Evolutionary conservation across 2,113 vertebrate genomes (phyloP).

Genomic region (Phyllopteryx taeniolatus): DNA sequence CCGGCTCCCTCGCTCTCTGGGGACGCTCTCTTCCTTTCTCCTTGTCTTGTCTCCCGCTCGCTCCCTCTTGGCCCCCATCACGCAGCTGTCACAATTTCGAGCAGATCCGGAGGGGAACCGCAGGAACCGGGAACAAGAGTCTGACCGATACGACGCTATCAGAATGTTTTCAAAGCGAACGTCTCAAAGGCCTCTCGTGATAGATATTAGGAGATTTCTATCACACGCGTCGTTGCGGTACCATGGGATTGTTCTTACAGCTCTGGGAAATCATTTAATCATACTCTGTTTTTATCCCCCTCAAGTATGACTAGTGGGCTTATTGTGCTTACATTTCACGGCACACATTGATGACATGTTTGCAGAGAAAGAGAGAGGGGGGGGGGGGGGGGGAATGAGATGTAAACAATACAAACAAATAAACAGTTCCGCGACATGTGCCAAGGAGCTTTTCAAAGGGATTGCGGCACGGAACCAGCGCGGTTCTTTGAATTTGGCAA

Average conservation of each 20-base stretch:
- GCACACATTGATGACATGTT: conserved; percentile 50
- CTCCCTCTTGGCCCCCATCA: conserved; percentile 33
- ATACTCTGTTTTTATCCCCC: conserved; percentile 11
- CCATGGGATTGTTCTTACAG: conserved; percentile 21
- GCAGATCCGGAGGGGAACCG: conserved; percentile 26
- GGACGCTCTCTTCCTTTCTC: conserved; percentile 63
- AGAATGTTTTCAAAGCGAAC: conserved; percentile 45
- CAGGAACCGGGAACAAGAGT: conserved; percentile 30
- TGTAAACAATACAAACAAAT: conserved; percentile 60
- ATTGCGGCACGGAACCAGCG: conserved; percentile 35
- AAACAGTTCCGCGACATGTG: conserved; percentile 56
- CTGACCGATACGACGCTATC: conserved; percentile 42
- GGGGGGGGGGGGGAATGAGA: conserved; percentile 1
- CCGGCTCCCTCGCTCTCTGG: conserved; percentile 62
- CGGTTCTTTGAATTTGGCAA: conserved; percentile 66
- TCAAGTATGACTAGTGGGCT: conserved; percentile 7
- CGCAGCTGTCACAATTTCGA: conserved; percentile 66
- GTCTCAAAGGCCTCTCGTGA: conserved; percentile 51
- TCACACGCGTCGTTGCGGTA: not conserved
- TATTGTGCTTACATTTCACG: not conserved
- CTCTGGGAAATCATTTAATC: conserved; percentile 37
- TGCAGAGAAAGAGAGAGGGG: conserved; percentile 19
- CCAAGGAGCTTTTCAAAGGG: conserved; percentile 32
- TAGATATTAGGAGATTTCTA: conserved; percentile 17
- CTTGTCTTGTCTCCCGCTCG: conserved; percentile 43